Evolutionary conservation across 1,140 invertebrate species (phyloP), one percentile per base, ranked within the genome.

Genomic region (Sitobion miscanthi): DNA sequence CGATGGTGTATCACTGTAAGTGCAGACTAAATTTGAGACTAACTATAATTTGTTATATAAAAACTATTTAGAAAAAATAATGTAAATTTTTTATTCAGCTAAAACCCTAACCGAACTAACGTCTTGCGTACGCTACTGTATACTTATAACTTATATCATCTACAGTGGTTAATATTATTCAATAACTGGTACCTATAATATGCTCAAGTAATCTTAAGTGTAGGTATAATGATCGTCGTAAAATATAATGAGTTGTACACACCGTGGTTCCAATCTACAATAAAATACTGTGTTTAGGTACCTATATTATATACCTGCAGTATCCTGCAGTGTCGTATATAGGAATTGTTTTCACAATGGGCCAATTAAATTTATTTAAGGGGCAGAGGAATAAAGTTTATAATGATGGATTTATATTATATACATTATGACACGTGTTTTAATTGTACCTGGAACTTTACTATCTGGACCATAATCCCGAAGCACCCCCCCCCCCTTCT

Each of bases 351-450:
- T 77, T 23, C n/a, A n/a, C 30, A 17, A 17, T 62, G 20, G 9
- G 30, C 25, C 14, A 35, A 77, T 77, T 30, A n/a, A 30, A 77
- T 77, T 77, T 77, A 0, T 77, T 77, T 77, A n/a, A 77, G 14
- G 0, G 0, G n/a, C 17, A 54, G 21, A 4, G 14, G 62, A 1
- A 0, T 5, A 6, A 14, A 5, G 14, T 7, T n/a, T n/a, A 77
- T 77, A 17, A 77, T 35, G 11, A 62, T 62, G 25, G 14, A 52
- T 14, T 47, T 47, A 52, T 49, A 49, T 49, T 57, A 57, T 62
- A 69, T 14, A 77, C 14, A 69, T 69, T 69, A n/a, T 69, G 30
- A n/a, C 62, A 69, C 2, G 17, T 77, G 62, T 1, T 17, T 77
- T n/a, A 77, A 77, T 77, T 77, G 4, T 35, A 77, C 4, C 30